A percentile compares a stretch with the other conserved stretches of the same genome.
phyloP scores from a whole-genome alignment of 2,113 vertebrate species.

The Nipponia nippon region DNA sequence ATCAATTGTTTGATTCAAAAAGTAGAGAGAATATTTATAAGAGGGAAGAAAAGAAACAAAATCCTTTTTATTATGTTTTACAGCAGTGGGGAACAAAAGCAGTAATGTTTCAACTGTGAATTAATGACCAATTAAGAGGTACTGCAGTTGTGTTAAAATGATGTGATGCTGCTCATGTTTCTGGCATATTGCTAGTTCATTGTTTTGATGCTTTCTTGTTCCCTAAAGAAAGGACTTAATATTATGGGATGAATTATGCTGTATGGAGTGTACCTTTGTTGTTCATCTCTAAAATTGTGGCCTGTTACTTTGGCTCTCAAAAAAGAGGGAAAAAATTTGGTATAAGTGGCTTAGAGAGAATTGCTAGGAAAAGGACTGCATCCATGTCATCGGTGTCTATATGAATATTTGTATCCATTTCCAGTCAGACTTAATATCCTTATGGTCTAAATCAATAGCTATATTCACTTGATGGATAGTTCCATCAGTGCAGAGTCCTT shows the following conservation, averaged over 20 bases:
- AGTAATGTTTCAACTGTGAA: not conserved
- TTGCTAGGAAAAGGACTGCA: not conserved
- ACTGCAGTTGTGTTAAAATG: not conserved
- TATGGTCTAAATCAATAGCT: not conserved
- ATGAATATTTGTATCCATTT: not conserved
- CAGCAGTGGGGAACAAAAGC: not conserved
- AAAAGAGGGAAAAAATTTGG: not conserved
- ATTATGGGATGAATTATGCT: not conserved
- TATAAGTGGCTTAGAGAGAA: not conserved
- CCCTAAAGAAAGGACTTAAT: not conserved
- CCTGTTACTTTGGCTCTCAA: not conserved
- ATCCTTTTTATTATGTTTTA: not conserved
- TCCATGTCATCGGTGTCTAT: fast-evolving
- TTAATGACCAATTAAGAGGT: not conserved
- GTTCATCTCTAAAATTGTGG: not conserved
- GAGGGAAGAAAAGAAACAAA: not conserved
- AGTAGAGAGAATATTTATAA: not conserved
- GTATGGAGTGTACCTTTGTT: not conserved
- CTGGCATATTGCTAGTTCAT: not conserved
- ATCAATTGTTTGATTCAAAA: not conserved
- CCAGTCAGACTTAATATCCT: not conserved
- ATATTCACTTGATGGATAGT: not conserved
- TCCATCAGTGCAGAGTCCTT: not conserved
- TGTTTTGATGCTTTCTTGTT: not conserved
- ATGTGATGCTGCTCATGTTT: not conserved